These are phyloP conservation scores for Eupithecia pulchellata DNA, from an alignment of 2,888 invertebrate species.

Conservation along the genomic window DNA sequence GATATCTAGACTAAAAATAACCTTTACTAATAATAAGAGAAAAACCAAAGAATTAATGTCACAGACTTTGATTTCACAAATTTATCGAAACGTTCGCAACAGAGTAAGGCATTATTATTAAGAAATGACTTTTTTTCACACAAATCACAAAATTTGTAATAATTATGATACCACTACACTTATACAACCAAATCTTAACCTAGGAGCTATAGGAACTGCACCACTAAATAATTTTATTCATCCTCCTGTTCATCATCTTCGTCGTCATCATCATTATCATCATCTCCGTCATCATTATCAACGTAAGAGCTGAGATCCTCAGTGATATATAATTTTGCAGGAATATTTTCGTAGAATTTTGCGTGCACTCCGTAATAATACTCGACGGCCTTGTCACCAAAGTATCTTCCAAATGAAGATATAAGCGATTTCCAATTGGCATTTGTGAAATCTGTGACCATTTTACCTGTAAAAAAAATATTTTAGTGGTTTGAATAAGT, in stretches of 20 bases:
- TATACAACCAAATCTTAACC: neutral
- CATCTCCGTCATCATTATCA: conserved; percentile 8
- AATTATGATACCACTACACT: neutral
- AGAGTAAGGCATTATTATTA: neutral
- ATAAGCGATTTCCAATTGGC: conserved; percentile 47
- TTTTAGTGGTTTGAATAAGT: neutral
- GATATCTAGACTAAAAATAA: neutral
- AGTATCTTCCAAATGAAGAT: conserved; percentile 39
- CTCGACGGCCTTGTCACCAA: conserved; percentile 44
- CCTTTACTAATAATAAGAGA: neutral
- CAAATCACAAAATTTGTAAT: neutral
- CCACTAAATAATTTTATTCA: neutral
- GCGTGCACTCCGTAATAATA: conserved; percentile 31
- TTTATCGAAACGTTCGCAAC: neutral
- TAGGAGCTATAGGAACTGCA: neutral
- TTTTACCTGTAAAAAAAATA: conserved; percentile 37
- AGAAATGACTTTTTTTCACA: neutral
- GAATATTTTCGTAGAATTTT: conserved; percentile 35
- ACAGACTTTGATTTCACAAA: neutral
- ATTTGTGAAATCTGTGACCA: conserved; percentile 43
- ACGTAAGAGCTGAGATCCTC: conserved; percentile 30
- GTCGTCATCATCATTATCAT: conserved; percentile 2
- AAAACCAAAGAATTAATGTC: neutral
- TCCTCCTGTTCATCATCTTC: neutral
- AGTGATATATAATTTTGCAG: conserved; percentile 34